Base-by-base conservation (phyloP, 2,113 vertebrate genomes). In the Myotis yumanensis region DNA sequence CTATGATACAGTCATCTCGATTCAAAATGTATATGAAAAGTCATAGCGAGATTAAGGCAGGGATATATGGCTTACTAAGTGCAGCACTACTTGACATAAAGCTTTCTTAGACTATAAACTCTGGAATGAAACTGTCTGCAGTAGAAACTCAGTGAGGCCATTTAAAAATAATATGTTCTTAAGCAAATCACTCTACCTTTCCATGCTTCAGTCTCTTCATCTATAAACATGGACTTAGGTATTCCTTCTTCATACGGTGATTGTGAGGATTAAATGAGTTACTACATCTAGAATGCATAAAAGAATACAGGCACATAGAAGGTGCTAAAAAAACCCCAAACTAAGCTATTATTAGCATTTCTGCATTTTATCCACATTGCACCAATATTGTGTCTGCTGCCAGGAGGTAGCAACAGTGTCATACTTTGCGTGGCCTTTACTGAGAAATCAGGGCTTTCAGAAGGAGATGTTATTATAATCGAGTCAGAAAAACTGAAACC, bases 401-500 rank as follows among this genome's bases (percentile, higher is more conserved):
- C 5, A 76, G 23, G 32, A 71, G 4, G n/a, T 32, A 86, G 51
- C 57, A 80, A 88, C 14, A 11, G 40, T 35, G 28, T 86, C 35
- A 89, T 66, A 89, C 7, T 71, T 22, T 23, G 68, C 82, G 72
- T 40, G 37, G 28, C 32, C 54, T 76, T 68, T 51, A 43, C 66
- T 64, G 48, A 51, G 22, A 91, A 90, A 71, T 52, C 18, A 57
- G 22, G 11, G 32, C 51, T 90, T 95, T 48, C 22, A 80, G 43
- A 75, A 95, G 30, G 10, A 54, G 54, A 7, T 84, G 40, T 82
- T 66, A 43, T 68, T 81, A 76, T 10, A 64, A 32, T 32, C 22
- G 25, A 76, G 35, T 57, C 30, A 83, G 71, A 66, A 87, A 86
- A 83, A 75, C 82, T 75, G 72, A 93, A 95, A 94, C 71, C 11